Conservation (phyloP, 2,888 invertebrate genomes). For the Chaitophorus viminalis region DNA sequence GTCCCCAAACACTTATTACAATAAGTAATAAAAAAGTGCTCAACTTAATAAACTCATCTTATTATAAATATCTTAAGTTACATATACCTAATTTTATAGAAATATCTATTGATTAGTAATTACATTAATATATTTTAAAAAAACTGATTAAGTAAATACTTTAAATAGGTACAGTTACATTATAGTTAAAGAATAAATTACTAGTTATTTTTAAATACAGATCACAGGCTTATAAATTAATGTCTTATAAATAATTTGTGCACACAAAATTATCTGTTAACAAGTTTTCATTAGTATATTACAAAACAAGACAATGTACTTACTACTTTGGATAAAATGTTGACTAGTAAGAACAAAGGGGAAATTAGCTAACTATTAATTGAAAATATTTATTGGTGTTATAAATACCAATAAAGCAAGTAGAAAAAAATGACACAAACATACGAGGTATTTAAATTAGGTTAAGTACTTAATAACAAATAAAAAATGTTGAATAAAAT, state of each 20-base stretch:
- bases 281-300: constrained; percentile 30
- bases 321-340: constrained; percentile 39
- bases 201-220: constrained; percentile 44
- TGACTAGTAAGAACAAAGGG: constrained; percentile 46
- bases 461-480: constrained; percentile 33
- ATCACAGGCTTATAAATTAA: constrained; percentile 52
- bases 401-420: background rate
- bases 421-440: constrained; percentile 28
- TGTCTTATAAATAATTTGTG: background rate
- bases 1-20: constrained; percentile 57
- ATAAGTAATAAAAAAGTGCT: constrained; percentile 45
- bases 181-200: constrained; percentile 40
- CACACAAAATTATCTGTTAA: constrained; percentile 7
- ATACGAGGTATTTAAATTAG: background rate
- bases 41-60: background rate
- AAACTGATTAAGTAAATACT: constrained; percentile 38
- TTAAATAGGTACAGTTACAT: constrained; percentile 22
- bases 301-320: constrained; percentile 48
- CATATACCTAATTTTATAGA: constrained; percentile 20
- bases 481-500: background rate
- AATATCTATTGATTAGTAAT: constrained; percentile 38
- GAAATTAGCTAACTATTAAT: background rate
- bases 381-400: background rate
- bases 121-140: constrained; percentile 9
- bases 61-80: constrained; percentile 10